Conservation (phyloP, 2,113 vertebrate genomes). For the Podiceps cristatus region DNA sequence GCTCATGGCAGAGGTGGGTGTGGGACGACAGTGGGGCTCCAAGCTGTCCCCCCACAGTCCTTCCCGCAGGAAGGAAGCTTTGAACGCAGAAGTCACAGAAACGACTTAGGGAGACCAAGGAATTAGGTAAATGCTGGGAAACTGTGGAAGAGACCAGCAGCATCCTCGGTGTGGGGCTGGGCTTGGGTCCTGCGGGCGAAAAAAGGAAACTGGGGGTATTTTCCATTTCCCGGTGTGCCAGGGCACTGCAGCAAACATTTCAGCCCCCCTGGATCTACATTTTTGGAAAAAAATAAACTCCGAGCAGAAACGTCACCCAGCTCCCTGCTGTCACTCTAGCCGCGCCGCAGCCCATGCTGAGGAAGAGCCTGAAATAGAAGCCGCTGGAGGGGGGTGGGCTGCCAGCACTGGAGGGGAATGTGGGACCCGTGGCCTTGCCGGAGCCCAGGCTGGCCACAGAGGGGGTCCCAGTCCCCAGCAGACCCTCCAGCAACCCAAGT, state of each 20-base stretch:
- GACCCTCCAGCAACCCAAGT: not conserved
- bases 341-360: not conserved
- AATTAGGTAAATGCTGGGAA: not conserved
- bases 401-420: accelerated
- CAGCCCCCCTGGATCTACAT: not conserved
- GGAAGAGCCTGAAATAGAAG: not conserved
- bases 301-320: not conserved
- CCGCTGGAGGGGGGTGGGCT: not conserved
- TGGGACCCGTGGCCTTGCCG: accelerated
- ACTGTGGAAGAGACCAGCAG: not conserved
- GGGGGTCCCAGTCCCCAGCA: not conserved
- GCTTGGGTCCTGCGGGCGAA: not conserved
- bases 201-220: not conserved
- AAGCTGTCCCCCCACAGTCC: too few relatives aligned
- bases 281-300: not conserved
- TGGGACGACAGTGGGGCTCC: too few relatives aligned
- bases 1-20: too few relatives aligned
- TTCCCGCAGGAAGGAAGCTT: not conserved
- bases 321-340: not conserved
- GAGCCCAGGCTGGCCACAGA: not conserved
- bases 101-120: not conserved
- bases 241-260: not conserved
- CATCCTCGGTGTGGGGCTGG: not conserved
- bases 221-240: not conserved
- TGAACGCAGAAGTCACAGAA: not conserved